A percentile compares a stretch with the other conserved stretches of the same genome.
Conservation (phyloP, 2,113 vertebrate genomes). For the Cariama cristata region DNA sequence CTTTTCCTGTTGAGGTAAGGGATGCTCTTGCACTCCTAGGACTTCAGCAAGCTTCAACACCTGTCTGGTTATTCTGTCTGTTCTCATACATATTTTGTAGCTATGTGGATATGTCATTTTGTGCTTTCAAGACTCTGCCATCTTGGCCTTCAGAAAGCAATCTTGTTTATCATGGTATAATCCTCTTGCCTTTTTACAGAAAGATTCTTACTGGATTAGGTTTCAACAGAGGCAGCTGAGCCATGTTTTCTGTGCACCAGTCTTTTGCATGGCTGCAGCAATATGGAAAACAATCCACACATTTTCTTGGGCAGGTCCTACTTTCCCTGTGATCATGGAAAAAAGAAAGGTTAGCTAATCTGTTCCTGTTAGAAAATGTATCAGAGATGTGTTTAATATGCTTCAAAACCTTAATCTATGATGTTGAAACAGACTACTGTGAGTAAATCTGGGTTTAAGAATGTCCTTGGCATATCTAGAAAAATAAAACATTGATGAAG, state of each 20-base stretch:
- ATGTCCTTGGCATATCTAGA: not conserved
- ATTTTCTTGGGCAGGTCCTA: constrained; percentile 1
- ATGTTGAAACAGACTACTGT: not conserved
- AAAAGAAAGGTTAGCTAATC: not conserved
- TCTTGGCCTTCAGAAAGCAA: not conserved
- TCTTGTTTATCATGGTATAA: not conserved
- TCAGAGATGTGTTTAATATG: not conserved
- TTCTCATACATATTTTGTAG: not conserved
- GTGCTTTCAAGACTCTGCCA: not conserved
- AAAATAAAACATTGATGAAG: not conserved
- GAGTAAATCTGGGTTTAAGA: not conserved
- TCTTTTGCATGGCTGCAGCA: not conserved
- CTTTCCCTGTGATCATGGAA: not conserved
- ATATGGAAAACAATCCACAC: not conserved
- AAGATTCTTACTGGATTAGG: not conserved
- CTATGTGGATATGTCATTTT: not conserved
- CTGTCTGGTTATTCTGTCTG: not conserved
- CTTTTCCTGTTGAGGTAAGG: not conserved
- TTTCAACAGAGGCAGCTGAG: constrained; percentile 1
- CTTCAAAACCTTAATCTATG: not conserved
- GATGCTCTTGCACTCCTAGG: rapidly evolving
- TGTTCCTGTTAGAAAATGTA: not conserved
- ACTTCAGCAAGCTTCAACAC: not conserved
- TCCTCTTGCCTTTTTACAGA: not conserved
- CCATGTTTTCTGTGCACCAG: not conserved